Evolutionary conservation across 1,140 invertebrate species (phyloP), one percentile per base, ranked within the genome.

Genomic region (Bombus superbus): DNA sequence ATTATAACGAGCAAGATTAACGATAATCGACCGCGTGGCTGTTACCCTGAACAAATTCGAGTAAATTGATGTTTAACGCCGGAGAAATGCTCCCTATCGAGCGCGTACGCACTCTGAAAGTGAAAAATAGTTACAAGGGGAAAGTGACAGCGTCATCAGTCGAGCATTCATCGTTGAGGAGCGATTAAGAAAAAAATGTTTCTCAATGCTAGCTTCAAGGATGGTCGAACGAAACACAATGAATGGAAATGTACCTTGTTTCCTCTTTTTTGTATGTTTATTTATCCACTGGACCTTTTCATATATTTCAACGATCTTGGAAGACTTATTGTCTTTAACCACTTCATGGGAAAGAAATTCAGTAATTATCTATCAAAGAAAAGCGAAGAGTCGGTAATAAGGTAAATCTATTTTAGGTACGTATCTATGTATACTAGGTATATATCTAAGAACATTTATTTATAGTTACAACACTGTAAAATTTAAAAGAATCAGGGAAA

Each of bases 141-240:
- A 89, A 89, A 89, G 88, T 89, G 59, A 66, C 85, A 44, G 15
- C 85, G 85, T 89, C 84, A 89, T 86, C 87, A n/a, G 40, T 86
- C 9, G 78, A 89, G 76, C 10, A 86, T 86, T 86, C 47, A 64
- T 38, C 18, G n/a, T 42, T 62, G 66, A 42, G 42, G 22, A 3
- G 40, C 75, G 75, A 79, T 69, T 44, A 40, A 86, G 47, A 75
- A 86, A 78, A 53, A 69, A 40, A 18, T 32, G 13, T 75, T 47
- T 59, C 42, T 78, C 42, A 59, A 69, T 71, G 40, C 9, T 53
- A 32, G 15, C n/a, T 15, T 32, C n/a, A 42, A 42, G 5, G 2
- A 32, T 3, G 13, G 25, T 15, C 25, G 2, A 40, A 25, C 32
- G 25, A 76, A 59, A 32, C 32, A 76, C 28, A 57, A 57, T 57